Percentiles rank a stretch among this genome's conserved stretches.
Conservation (phyloP, 1,140 invertebrate species). For the Panonychus citri region DNA sequence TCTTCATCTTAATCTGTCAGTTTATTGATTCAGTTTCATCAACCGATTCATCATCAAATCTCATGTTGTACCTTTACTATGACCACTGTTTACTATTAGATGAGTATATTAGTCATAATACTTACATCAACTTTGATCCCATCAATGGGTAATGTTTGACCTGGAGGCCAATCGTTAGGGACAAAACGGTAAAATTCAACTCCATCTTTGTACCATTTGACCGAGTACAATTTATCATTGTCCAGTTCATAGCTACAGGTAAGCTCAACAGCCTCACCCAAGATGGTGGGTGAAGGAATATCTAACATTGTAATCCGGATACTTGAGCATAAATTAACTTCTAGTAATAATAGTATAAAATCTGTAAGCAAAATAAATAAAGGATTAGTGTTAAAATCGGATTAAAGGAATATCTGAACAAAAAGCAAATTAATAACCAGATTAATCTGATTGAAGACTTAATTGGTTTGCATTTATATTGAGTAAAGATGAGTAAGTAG, state of each 20-base stretch:
- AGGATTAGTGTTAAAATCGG: too few species aligned
- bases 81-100: too few species aligned
- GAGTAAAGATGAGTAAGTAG: too few species aligned
- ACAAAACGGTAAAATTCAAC: constrained; percentile 21
- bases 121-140: constrained; percentile 12
- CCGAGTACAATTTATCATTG: constrained; percentile 12
- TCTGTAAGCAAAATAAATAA: not conserved
- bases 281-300: constrained; percentile 1
- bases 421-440: too few species aligned
- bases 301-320: not conserved
- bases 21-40: too few species aligned
- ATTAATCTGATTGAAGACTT: too few species aligned
- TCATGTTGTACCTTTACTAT: too few species aligned
- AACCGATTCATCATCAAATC: too few species aligned
- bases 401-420: too few species aligned
- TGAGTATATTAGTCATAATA: not conserved
- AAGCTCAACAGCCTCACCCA: constrained; percentile 13
- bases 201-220: constrained; percentile 23
- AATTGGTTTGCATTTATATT: too few species aligned
- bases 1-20: too few species aligned
- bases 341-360: not conserved
- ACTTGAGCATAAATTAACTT: not conserved
- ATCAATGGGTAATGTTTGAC: constrained; percentile 8
- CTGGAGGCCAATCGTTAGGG: constrained; percentile 11
- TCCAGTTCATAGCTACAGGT: constrained; percentile 14